Evolutionary conservation across 2,888 invertebrate genomes (phyloP), one percentile per base, ranked within the genome.

Genomic region (Drosophila paranaensis): DNA sequence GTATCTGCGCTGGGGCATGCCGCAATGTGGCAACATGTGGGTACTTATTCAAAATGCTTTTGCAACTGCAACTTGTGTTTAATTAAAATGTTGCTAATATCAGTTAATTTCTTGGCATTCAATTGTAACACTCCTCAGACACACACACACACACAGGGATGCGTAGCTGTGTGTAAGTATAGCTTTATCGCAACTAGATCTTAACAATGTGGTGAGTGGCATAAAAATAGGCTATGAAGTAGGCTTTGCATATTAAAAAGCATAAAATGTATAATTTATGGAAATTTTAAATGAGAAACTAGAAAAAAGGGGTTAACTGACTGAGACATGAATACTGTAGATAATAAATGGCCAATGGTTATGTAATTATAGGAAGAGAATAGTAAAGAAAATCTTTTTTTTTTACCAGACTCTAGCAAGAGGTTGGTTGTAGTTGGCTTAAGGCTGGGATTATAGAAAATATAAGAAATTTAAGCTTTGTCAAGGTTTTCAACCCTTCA

Each of bases 51-150:
- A 77, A 74, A 71, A 74, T 64, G 74, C 58, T 72, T 72, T 69
- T 64, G 68, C 74, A 74, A 71, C 76, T 73, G 72, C 72, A 82
- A 77, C 69, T 79, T 77, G 68, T 60, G 68, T 81, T 81, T 84
- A 87, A 84, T 87, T 84, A 84, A 87, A 84, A 84, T 73, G 71
- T 73, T 82, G 84, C 87, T 87, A 84, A 84, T 84, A 82, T 82
- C 80, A 84, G 78, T 84, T 87, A 84, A 82, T 77, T 83, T 75
- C 79, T 74, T 64, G 71, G 60, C 73, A 81, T 83, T 81, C 76
- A 78, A 80, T 66, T 81, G 74, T 55, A 42, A 75, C 83, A 81
- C 74, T 40, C 54, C 2, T 27, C 72, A 68, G 74, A 53, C 65
- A 53, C 20, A 43, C 43, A 43, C 11, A 42, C 42, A 42, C 16